Evolutionary conservation across 2,797 vertebrate species (phyloP).

Genomic region (Corythornis leucogaster): DNA sequence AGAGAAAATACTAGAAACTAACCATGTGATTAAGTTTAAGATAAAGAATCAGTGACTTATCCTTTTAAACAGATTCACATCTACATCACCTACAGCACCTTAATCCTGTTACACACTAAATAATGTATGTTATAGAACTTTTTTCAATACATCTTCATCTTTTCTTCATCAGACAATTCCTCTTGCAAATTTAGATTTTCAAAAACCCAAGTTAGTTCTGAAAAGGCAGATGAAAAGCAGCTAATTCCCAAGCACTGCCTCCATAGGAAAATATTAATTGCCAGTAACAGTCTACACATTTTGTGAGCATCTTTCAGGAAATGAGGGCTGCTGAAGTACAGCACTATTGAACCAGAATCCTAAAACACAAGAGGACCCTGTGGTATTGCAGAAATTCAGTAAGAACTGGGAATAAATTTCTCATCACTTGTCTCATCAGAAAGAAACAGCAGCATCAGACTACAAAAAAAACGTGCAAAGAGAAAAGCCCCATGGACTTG

Average conservation of each 20-base stretch:
- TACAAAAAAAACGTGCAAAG: neutral
- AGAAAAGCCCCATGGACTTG: neutral
- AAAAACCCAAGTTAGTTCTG: neutral
- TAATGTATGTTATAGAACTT: neutral
- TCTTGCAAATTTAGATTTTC: neutral
- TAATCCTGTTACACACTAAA: neutral
- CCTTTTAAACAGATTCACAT: neutral
- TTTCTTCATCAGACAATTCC: neutral
- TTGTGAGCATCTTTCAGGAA: neutral
- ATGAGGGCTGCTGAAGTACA: neutral
- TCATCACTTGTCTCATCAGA: neutral
- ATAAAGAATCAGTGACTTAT: neutral
- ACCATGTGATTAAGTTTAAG: neutral
- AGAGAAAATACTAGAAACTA: neutral
- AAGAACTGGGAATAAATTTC: conserved; percentile 13
- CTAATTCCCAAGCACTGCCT: neutral
- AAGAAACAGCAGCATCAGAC: neutral
- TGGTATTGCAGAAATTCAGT: neutral
- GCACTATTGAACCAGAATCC: neutral
- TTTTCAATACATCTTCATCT: fast-evolving
- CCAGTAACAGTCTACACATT: neutral
- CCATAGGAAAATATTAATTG: neutral
- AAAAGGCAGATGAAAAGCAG: neutral
- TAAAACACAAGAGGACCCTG: neutral
- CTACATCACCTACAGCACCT: neutral